Conservation (phyloP, 2,797 vertebrate genomes). For the Sorex maritimensis region DNA sequence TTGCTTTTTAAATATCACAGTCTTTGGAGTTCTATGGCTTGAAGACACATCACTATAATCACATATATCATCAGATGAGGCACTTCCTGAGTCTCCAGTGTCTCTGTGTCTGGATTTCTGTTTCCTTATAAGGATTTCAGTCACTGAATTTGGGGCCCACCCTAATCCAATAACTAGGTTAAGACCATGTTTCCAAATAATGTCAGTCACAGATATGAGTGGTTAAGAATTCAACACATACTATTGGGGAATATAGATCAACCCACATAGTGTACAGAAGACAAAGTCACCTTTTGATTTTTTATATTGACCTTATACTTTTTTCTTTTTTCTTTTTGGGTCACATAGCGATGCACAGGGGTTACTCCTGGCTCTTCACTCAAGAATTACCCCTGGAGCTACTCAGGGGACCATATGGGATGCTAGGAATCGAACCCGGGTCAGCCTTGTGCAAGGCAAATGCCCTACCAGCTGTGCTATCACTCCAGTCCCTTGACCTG, state of each 20-base stretch:
- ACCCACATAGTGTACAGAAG: not conserved
- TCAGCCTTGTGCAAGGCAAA: no score
- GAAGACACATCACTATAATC: not conserved
- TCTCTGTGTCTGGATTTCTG: not conserved
- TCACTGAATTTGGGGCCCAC: not conserved
- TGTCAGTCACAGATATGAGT: not conserved
- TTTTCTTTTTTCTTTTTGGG: not conserved
- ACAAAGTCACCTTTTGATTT: slow-evolving; percentile 7
- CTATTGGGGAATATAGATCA: not conserved
- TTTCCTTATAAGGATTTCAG: slow-evolving; percentile 14
- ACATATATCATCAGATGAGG: not conserved
- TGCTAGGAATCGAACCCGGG: no score
- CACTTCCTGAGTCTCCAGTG: not conserved
- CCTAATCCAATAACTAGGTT: not conserved
- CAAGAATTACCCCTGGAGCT: no score
- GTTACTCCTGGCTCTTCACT: no score
- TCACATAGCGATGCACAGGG: no score
- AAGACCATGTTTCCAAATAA: slow-evolving; percentile 33
- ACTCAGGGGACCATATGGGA: no score
- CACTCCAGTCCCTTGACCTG: not conserved
- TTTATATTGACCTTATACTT: not conserved
- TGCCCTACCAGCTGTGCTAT: no score
- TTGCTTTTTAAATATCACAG: not conserved
- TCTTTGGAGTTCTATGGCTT: not conserved
- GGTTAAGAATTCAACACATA: not conserved